A percentile compares a stretch with the other conserved stretches of the same genome.
Evolutionary conservation across 2,888 invertebrate genomes (phyloP).

Genomic region (Drosophila kambysellisi): DNA sequence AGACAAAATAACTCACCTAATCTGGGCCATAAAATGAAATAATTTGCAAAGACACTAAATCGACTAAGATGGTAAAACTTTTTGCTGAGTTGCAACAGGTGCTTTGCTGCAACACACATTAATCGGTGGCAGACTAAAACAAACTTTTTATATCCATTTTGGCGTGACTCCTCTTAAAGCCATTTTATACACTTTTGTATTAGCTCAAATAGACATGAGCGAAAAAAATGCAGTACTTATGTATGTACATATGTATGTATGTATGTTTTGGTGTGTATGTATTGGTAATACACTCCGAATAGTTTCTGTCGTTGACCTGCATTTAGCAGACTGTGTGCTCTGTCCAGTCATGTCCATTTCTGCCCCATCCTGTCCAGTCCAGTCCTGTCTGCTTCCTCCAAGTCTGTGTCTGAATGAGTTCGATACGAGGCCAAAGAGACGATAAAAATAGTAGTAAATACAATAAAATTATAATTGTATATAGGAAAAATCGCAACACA

Average conservation of each 20-base stretch:
- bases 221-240: constrained; percentile 34
- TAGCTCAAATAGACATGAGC: constrained; percentile 58
- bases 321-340: constrained; percentile 72
- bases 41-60: background rate
- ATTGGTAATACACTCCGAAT: constrained; percentile 61
- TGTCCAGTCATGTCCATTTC: constrained; percentile 11
- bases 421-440: constrained; percentile 79
- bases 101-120: constrained; percentile 20
- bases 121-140: constrained; percentile 57
- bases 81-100: constrained; percentile 36
- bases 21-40: background rate
- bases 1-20: background rate
- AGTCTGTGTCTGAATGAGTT: constrained; percentile 68
- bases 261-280: constrained; percentile 37
- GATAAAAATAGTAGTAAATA: constrained; percentile 83
- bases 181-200: constrained; percentile 68
- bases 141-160: constrained; percentile 62
- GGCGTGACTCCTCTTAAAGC: constrained; percentile 32
- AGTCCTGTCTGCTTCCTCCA: constrained; percentile 36
- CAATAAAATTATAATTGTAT: constrained; percentile 83
- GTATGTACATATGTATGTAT: constrained; percentile 13
- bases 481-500: constrained; percentile 71
- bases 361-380: constrained; percentile 6
- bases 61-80: background rate
- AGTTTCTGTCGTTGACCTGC: constrained; percentile 83